Conservation (phyloP, 2,113 vertebrate genomes). For the Microcebus ravelobensis region DNA sequence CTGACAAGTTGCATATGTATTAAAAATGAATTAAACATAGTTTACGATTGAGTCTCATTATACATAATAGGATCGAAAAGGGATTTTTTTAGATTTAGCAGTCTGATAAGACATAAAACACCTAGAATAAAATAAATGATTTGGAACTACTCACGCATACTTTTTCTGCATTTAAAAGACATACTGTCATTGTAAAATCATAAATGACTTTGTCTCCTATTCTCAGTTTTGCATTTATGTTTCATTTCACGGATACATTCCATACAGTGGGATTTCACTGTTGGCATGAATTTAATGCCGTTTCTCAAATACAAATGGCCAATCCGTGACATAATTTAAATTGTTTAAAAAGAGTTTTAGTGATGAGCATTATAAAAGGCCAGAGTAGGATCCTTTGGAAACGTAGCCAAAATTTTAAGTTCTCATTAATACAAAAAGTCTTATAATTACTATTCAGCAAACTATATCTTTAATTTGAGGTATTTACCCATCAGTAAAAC, state of each 20-base stretch:
- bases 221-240: neutral
- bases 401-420: conserved; percentile 17
- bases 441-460: conserved; percentile 57
- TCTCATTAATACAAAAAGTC: conserved; percentile 17
- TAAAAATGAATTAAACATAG: neutral
- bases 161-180: conserved; percentile 22
- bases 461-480: conserved; percentile 10
- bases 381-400: conserved; percentile 54
- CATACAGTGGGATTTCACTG: neutral
- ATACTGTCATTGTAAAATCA: neutral
- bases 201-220: neutral
- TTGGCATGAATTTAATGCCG: conserved; percentile 18
- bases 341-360: neutral
- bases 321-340: neutral
- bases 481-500: conserved; percentile 31
- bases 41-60: neutral
- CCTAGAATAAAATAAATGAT: neutral
- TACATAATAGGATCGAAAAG: neutral
- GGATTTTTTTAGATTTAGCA: conserved; percentile 8
- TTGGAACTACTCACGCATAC: neutral
- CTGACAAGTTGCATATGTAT: neutral
- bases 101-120: neutral
- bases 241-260: neutral
- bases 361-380: neutral
- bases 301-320: conserved; percentile 4